A percentile compares a stretch with the other conserved stretches of the same genome.
Evolutionary conservation across 2,888 invertebrate species (phyloP).

Genomic region (Catocala fraxini): DNA sequence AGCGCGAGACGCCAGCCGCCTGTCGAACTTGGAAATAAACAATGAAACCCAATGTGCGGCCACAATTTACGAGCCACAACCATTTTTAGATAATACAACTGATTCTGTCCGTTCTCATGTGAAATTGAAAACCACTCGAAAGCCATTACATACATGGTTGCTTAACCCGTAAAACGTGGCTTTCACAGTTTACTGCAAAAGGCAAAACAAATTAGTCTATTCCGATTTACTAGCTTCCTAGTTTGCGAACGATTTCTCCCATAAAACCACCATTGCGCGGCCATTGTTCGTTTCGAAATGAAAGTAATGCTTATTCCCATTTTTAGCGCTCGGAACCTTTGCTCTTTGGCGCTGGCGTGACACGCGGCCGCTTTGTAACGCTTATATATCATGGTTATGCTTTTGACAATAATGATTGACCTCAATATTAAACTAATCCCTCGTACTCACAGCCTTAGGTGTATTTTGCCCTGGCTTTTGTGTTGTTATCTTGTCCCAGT

Average conservation of each 20-base stretch:
- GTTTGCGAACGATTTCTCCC: slow-evolving; percentile 70
- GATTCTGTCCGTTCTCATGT: slow-evolving; percentile 46
- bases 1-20: slow-evolving; percentile 5
- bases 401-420: slow-evolving; percentile 54
- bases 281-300: slow-evolving; percentile 61
- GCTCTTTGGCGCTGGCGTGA: slow-evolving; percentile 71
- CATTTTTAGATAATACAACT: slow-evolving; percentile 45
- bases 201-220: slow-evolving; percentile 80
- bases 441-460: slow-evolving; percentile 33
- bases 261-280: slow-evolving; percentile 60
- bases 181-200: slow-evolving; percentile 74
- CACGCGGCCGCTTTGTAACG: slow-evolving; percentile 62
- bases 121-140: slow-evolving; percentile 58
- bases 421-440: slow-evolving; percentile 24
- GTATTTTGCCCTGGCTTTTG: slow-evolving; percentile 34
- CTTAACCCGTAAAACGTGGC: slow-evolving; percentile 63
- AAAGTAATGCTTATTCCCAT: slow-evolving; percentile 78
- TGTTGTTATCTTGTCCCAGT: slow-evolving; percentile 54
- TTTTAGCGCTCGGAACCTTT: slow-evolving; percentile 75
- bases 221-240: slow-evolving; percentile 73
- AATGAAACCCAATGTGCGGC: slow-evolving; percentile 32
- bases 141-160: slow-evolving; percentile 60
- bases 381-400: slow-evolving; percentile 36
- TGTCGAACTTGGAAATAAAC: slow-evolving; percentile 29
- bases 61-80: slow-evolving; percentile 27